phyloP scores from a whole-genome alignment of 2,113 vertebrate species.

The Nipponia nippon region DNA sequence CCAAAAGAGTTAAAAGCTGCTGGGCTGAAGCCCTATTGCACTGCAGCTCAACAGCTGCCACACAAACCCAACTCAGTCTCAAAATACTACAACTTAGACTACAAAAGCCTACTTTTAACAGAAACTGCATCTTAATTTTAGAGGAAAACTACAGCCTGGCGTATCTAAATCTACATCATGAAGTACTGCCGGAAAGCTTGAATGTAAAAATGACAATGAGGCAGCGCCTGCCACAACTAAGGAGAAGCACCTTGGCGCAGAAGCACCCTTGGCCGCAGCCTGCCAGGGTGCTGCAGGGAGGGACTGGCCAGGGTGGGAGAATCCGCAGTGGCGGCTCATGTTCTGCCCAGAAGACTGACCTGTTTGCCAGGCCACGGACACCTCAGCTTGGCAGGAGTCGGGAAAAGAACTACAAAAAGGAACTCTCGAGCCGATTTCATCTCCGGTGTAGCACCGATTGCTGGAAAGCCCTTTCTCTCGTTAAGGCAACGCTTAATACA shows the following conservation, averaged over 20 bases:
- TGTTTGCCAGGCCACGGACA: not conserved
- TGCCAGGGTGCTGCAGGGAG: not conserved
- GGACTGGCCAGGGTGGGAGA: not conserved
- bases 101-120: not conserved
- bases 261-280: not conserved
- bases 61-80: not conserved
- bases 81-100: not conserved
- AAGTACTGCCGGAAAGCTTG: not conserved
- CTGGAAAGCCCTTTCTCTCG: not conserved
- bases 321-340: accelerated
- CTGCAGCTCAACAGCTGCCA: not conserved
- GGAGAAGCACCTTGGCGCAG: not conserved
- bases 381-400: not conserved
- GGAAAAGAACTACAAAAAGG: not conserved
- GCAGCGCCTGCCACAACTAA: not conserved
- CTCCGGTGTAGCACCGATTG: accelerated
- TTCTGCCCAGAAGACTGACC: not conserved
- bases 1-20: not conserved
- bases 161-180: accelerated
- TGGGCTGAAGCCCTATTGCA: not conserved
- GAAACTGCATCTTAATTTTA: not conserved
- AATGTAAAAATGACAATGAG: not conserved
- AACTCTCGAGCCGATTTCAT: not conserved
- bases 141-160: not conserved
- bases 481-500: accelerated